Evolutionary conservation across 2,113 vertebrate species (phyloP).

Genomic region (Toxostoma redivivum): DNA sequence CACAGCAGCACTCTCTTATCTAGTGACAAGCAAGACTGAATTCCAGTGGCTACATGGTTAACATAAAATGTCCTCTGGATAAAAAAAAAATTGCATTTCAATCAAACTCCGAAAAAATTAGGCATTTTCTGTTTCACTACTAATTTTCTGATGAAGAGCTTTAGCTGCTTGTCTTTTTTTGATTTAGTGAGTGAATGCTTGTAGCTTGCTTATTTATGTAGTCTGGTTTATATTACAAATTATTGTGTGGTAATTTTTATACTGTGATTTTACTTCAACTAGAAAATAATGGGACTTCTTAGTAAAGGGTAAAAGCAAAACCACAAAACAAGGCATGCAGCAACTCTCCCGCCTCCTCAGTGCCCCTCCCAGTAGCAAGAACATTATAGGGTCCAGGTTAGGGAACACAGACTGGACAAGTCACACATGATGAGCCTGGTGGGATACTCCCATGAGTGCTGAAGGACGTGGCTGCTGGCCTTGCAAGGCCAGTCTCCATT

Average conservation of each 20-base stretch:
- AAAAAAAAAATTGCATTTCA: not conserved
- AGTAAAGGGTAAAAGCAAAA: not conserved
- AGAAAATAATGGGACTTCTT: not conserved
- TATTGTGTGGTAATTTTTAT: not conserved
- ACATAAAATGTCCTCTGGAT: not conserved
- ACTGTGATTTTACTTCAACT: not conserved
- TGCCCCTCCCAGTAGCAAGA: rapidly evolving
- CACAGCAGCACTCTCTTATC: rapidly evolving
- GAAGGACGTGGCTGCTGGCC: not conserved
- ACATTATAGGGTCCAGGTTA: no score
- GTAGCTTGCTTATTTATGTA: not conserved
- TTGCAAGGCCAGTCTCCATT: not conserved
- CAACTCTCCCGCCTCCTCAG: not conserved
- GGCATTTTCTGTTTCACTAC: not conserved
- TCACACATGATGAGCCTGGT: rapidly evolving
- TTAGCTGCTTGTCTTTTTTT: not conserved
- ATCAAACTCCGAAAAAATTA: not conserved
- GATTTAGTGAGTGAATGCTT: not conserved
- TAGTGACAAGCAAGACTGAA: not conserved
- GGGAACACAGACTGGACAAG: not conserved
- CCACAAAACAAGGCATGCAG: rapidly evolving
- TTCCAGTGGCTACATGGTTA: not conserved
- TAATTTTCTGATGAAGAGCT: not conserved
- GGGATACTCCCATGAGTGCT: not conserved
- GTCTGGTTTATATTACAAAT: not conserved